A percentile compares a stretch with the other conserved stretches of the same genome.
phyloP scores from a whole-genome alignment of 1,140 invertebrate genomes.

The Drosophila sechellia region DNA sequence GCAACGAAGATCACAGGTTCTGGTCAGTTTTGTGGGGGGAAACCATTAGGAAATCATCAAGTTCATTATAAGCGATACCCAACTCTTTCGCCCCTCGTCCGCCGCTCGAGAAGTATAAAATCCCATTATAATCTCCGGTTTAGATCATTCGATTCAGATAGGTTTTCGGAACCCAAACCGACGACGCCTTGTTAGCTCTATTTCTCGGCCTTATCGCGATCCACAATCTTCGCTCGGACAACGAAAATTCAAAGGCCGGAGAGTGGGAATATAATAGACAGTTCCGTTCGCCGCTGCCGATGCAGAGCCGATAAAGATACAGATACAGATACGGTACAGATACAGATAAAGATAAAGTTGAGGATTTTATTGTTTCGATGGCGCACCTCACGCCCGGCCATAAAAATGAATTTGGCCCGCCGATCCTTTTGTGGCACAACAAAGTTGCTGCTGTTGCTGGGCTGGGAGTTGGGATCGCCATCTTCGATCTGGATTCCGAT shows the following conservation, averaged over 20 bases:
- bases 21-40: too few relatives aligned
- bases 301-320: slow-evolving; percentile 50
- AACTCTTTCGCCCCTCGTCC: too few relatives aligned
- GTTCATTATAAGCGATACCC: too few relatives aligned
- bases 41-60: too few relatives aligned
- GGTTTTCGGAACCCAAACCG: background rate
- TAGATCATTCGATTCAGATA: slow-evolving; percentile 19
- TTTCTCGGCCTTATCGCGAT: slow-evolving; percentile 39
- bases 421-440: slow-evolving; percentile 57
- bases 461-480: background rate
- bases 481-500: slow-evolving; percentile 18
- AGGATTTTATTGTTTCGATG: slow-evolving; percentile 66
- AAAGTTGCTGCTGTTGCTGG: slow-evolving; percentile 30
- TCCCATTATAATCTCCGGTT: slow-evolving; percentile 9
- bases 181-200: slow-evolving; percentile 33
- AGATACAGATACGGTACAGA: slow-evolving; percentile 30
- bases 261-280: slow-evolving; percentile 64
- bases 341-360: slow-evolving; percentile 65
- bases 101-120: background rate
- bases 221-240: slow-evolving; percentile 34
- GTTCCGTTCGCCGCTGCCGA: slow-evolving; percentile 63
- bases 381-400: slow-evolving; percentile 39
- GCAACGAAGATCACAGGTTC: too few relatives aligned
- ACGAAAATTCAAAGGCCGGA: background rate
- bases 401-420: slow-evolving; percentile 40